Evolutionary conservation across 2,888 invertebrate genomes (phyloP), one percentile per base, ranked within the genome.

Genomic region (Alloplasta piceator): DNA sequence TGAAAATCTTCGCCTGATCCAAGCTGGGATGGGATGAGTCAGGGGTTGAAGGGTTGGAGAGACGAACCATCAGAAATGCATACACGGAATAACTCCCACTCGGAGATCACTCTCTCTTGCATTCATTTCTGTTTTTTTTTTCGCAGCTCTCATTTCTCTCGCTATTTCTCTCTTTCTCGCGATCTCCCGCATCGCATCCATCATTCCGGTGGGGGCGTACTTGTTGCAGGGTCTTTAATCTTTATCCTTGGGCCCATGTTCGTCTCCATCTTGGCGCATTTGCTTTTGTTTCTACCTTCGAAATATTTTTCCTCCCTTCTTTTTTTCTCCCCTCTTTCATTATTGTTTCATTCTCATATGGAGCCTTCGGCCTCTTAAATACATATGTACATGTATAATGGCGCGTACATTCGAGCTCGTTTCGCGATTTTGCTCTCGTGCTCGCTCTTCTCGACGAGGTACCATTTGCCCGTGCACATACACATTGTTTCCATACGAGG

Each of bases 131-230:
- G 6, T 10, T 14, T 46, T 81, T 83, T 83, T 71, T 75, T 74
- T 78, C 70, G 58, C 9, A 46, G 68, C 70, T 77, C 76, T 78
- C 82, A 58, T 78, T 78, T 79, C 79, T 80, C 66, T 75, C 26
- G n/a, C n/a, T n/a, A 26, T 26, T 26, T 26, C 26, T 26, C 26
- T 26, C 26, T 26, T 26, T 26, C 82, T 76, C 82, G 83, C 82
- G 82, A 78, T 83, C 82, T 85, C 83, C 85, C 86, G 85, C 86
- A 90, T 91, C 91, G 90, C 92, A 92, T 92, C 91, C 91, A 92
- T 92, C 92, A 92, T 91, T 89, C 89, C 88, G 26, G 87, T 88
- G 87, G 91, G 90, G 91, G 92, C 91, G 92, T 91, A 91, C 88
- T 81, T 78, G 77, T 89, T 89, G 89, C 87, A 84, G 86, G 88